Conservation (phyloP, 2,797 vertebrate species). For the Potorous gilbertii region DNA sequence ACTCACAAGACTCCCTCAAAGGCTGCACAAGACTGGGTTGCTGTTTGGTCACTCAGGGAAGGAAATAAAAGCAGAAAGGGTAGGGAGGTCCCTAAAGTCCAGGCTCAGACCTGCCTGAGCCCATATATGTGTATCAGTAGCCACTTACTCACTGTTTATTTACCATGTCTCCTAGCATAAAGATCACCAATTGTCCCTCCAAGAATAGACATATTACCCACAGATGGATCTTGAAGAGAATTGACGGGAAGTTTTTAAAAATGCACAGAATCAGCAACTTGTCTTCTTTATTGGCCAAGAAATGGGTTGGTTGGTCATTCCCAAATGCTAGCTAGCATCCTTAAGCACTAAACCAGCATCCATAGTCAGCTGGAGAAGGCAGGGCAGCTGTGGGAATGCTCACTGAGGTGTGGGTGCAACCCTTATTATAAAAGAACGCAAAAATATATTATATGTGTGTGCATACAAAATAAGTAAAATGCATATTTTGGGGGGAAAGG, state of each 20-base stretch:
- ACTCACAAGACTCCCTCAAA: background rate
- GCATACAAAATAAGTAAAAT: background rate
- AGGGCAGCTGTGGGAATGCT: background rate
- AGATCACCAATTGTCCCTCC: background rate
- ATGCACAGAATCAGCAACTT: background rate
- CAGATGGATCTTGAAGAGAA: background rate
- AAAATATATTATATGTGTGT: background rate
- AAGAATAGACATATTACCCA: background rate
- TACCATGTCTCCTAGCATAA: background rate
- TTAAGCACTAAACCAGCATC: background rate
- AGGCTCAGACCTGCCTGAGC: background rate
- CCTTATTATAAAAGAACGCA: background rate
- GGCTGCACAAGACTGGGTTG: background rate
- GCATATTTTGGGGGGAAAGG: too few relatives aligned
- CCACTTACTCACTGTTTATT: background rate
- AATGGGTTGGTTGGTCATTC: background rate
- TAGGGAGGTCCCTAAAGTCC: too few relatives aligned
- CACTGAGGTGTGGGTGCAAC: accelerated
- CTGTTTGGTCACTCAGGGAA: background rate
- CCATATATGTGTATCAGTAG: background rate
- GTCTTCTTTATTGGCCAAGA: background rate
- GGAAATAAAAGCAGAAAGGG: background rate
- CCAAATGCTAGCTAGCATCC: background rate
- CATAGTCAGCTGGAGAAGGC: background rate
- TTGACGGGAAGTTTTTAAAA: background rate